phyloP scores from a whole-genome alignment of 1,140 invertebrate species.

The Caenorhabditis inopinata region DNA sequence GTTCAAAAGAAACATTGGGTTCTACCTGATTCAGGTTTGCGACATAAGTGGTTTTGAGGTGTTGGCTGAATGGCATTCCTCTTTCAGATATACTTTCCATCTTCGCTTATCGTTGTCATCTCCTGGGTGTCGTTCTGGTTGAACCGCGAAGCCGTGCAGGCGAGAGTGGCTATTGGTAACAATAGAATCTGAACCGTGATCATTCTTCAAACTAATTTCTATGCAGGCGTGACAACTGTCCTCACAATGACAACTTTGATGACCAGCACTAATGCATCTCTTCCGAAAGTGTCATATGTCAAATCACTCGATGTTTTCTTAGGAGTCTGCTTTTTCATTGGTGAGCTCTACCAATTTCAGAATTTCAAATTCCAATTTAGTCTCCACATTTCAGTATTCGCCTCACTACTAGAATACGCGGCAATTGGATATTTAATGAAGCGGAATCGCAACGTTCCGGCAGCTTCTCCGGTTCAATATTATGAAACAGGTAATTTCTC shows the following conservation, averaged over 20 bases:
- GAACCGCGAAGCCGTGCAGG: constrained; percentile 89
- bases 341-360: constrained; percentile 37
- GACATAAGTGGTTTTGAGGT: too few species aligned
- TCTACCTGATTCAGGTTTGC: constrained; percentile 93
- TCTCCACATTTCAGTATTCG: constrained; percentile 55
- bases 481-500: constrained; percentile 37
- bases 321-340: constrained; percentile 66
- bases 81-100: constrained; percentile 82
- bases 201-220: neutral
- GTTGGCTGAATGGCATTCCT: too few species aligned
- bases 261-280: constrained; percentile 65
- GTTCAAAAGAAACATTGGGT: constrained; percentile 96
- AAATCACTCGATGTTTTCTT: constrained; percentile 66
- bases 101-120: constrained; percentile 94
- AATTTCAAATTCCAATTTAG: neutral
- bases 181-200: neutral
- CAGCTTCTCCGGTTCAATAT: constrained; percentile 38
- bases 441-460: constrained; percentile 48
- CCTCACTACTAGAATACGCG: constrained; percentile 62
- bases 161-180: constrained; percentile 86
- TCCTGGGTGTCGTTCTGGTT: constrained; percentile 81
- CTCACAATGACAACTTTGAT: constrained; percentile 66
- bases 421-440: constrained; percentile 64
- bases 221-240: constrained; percentile 57
- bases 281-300: constrained; percentile 71